Evolutionary conservation across 2,797 vertebrate genomes (phyloP), one percentile per base, ranked within the genome.

Genomic region (Alcedo atthis): DNA sequence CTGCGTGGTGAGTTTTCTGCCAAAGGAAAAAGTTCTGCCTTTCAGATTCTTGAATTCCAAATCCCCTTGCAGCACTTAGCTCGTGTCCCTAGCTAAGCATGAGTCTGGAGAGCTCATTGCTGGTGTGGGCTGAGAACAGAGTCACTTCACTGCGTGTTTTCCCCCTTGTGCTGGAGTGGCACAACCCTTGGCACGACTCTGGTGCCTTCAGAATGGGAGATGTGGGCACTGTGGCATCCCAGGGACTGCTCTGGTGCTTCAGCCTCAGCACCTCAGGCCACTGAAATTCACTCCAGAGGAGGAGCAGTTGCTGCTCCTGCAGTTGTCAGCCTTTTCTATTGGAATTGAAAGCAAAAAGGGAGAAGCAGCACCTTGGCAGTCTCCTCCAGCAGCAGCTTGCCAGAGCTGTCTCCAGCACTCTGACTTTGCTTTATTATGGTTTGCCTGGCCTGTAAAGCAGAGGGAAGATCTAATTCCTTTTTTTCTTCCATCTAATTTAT

Each of bases 401-500:
- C 43, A 16, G 9, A 32, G 43, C 30, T 1, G 10, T 3, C 46
- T 67, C 22, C 30, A 15, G 12, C 18, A 25, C 24, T 76, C 58
- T 40, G 19, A 0, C 32, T 35, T 15, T 12, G 45, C 28, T 30
- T 35, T 46, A 2, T 51, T 9, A 3, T 1, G 35, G 7, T 33
- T 8, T 45, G 19, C 40, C 33, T 81, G 57, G 68, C n/a, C 66
- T 2, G 0, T 15, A 15, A 3, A 64, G 17, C 54, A 35, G 62
- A 2, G 40, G 40, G 15, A 43, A 15, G 35, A n/a, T 63, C n/a
- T 6, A 18, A 4, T 54, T 19, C 25, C 33, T 8, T 17, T 51
- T 19, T 35, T 25, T 1, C 4, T 35, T 25, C 1, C 5, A 1
- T 9, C 10, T 10, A 28, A 20, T 7, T 0, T 5, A 1, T 40